A percentile compares a stretch with the other conserved stretches of the same genome.
Evolutionary conservation across 1,140 invertebrate species (phyloP).

Genomic region (Caenorhabditis tropicalis): DNA sequence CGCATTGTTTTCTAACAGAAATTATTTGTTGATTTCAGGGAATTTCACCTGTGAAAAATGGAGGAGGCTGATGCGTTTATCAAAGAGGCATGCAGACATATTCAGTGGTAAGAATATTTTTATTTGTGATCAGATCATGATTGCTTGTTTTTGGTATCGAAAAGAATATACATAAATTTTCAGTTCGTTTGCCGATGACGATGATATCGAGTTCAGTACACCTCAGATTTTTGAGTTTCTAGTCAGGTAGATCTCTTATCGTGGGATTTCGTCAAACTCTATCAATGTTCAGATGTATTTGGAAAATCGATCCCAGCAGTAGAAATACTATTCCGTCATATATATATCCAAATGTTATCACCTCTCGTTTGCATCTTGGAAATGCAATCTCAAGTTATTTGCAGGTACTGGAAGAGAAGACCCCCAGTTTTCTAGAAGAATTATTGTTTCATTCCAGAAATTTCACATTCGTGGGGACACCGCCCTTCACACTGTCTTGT

Average conservation of each 20-base stretch:
- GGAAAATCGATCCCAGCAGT: constrained; percentile 1
- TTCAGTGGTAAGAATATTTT: not conserved
- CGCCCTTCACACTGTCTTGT: constrained; percentile 17
- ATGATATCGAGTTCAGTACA: constrained; percentile 32
- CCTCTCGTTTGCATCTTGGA: not conserved
- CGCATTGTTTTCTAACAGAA: not conserved
- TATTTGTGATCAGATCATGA: too few relatives aligned
- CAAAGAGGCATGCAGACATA: constrained; percentile 5
- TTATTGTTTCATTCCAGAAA: constrained; percentile 1
- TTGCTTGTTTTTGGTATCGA: not conserved
- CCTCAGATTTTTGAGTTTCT: constrained; percentile 38
- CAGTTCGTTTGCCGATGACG: constrained; percentile 11
- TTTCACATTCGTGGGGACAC: constrained; percentile 33
- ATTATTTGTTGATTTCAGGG: not conserved
- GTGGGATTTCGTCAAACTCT: not conserved
- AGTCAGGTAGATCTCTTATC: not conserved
- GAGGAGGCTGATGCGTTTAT: constrained; percentile 23
- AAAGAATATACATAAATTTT: not conserved
- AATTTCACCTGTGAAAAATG: constrained; percentile 33
- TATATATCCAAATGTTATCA: constrained; percentile 20
- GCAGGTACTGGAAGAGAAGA: not conserved
- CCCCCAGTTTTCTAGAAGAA: not conserved
- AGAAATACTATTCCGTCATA: not conserved
- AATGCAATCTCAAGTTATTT: constrained; percentile 7
- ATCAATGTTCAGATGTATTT: constrained; percentile 16